Conservation (phyloP, 2,797 vertebrate species). For the Squalus acanthias region DNA sequence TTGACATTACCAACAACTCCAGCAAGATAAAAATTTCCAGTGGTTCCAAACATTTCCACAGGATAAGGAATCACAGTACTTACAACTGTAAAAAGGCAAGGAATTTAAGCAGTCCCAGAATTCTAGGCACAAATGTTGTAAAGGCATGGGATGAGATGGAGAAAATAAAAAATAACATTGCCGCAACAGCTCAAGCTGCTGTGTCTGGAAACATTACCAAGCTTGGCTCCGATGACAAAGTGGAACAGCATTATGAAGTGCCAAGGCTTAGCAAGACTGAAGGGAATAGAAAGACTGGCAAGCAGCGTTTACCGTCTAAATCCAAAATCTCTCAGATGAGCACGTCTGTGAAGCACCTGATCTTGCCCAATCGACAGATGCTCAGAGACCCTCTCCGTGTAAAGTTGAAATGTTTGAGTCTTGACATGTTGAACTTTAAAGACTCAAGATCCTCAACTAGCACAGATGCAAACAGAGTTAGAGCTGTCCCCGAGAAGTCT, state of each 20-base stretch:
- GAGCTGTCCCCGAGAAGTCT: not conserved
- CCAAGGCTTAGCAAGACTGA: not conserved
- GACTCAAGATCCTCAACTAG: not conserved
- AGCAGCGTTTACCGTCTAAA: slow-evolving; percentile 4
- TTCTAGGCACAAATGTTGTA: no score
- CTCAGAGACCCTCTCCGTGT: not conserved
- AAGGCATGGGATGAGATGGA: not conserved
- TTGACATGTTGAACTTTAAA: slow-evolving; percentile 8
- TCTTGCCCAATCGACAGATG: slow-evolving; percentile 26
- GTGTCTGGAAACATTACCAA: not conserved
- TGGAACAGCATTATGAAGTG: not conserved
- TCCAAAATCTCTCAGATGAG: not conserved
- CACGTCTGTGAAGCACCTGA: not conserved
- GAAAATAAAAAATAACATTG: slow-evolving; percentile 26
- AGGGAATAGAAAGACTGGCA: not conserved
- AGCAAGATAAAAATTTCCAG: not conserved
- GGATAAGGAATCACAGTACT: not conserved
- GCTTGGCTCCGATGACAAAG: not conserved
- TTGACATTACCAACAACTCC: not conserved
- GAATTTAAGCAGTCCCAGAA: not conserved
- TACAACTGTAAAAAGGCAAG: not conserved
- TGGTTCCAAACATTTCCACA: not conserved
- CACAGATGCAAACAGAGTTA: slow-evolving; percentile 2
- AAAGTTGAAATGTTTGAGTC: not conserved
- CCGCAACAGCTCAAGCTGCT: not conserved